Evolutionary conservation across 2,888 invertebrate genomes (phyloP).

Genomic region (Neuroscelio doddi): DNA sequence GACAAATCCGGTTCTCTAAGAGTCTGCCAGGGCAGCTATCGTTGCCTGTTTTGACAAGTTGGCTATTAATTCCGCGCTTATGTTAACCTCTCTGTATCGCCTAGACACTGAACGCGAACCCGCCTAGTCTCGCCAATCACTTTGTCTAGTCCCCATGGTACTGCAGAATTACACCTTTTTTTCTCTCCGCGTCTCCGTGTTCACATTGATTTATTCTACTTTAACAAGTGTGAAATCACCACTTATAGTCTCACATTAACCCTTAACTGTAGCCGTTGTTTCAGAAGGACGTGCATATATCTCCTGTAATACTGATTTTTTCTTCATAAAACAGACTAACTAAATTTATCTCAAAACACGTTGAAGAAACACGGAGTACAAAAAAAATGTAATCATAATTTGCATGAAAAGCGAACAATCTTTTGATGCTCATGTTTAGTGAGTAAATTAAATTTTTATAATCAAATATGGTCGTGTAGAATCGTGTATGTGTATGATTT

Average conservation of each 20-base stretch:
- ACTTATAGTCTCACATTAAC: neutral
- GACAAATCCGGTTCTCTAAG: neutral
- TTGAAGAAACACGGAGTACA: no score
- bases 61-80: conserved; percentile 10
- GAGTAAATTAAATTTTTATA: no score
- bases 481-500: no score
- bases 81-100: neutral
- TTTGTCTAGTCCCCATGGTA: conserved; percentile 4
- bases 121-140: conserved; percentile 3
- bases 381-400: no score
- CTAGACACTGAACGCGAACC: conserved; percentile 1
- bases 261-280: no score
- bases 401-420: no score
- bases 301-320: no score
- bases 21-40: neutral
- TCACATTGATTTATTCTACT: neutral
- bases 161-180: conserved; percentile 2
- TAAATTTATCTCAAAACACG: no score
- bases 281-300: no score
- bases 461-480: no score
- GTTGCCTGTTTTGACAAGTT: conserved; percentile 5
- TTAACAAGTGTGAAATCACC: conserved; percentile 9
- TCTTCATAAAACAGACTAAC: no score
- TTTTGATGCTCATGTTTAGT: no score
- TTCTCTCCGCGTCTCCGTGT: neutral